Evolutionary conservation across 2,888 invertebrate species (phyloP).

Genomic region (Agrotis ipsilon): DNA sequence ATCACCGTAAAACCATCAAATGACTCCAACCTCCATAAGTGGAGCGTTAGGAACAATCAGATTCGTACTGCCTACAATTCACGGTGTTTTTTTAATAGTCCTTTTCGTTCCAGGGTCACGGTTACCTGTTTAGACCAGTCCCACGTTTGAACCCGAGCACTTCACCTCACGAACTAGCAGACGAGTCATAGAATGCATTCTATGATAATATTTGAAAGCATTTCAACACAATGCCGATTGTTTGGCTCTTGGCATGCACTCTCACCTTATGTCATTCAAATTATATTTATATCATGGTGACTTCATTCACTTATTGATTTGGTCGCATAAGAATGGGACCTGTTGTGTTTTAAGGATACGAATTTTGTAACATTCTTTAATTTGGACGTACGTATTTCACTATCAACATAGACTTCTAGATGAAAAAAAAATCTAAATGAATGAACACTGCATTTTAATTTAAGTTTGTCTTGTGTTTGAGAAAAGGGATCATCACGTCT

Average conservation of each 20-base stretch:
- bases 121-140: neutral
- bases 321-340: neutral
- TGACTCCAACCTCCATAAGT: too few relatives aligned
- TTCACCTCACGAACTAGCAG: constrained; percentile 20
- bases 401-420: neutral
- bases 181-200: constrained; percentile 21
- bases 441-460: too few relatives aligned
- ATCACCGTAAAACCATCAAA: too few relatives aligned
- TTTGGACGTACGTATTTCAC: too few relatives aligned
- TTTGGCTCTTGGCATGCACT: constrained; percentile 31
- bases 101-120: too few relatives aligned
- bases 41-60: too few relatives aligned
- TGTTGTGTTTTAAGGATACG: neutral
- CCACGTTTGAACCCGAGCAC: constrained; percentile 24
- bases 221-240: constrained; percentile 48
- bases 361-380: too few relatives aligned
- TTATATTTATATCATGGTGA: constrained; percentile 27
- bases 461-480: too few relatives aligned
- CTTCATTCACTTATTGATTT: constrained; percentile 16
- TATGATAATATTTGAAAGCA: constrained; percentile 38
- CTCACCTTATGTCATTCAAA: constrained; percentile 35
- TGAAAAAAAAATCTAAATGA: neutral
- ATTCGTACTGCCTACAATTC: too few relatives aligned
- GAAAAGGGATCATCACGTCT: too few relatives aligned
- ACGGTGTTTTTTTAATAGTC: too few relatives aligned